phyloP scores from a whole-genome alignment of 2,113 vertebrate species.

The Oryzias melastigma region DNA sequence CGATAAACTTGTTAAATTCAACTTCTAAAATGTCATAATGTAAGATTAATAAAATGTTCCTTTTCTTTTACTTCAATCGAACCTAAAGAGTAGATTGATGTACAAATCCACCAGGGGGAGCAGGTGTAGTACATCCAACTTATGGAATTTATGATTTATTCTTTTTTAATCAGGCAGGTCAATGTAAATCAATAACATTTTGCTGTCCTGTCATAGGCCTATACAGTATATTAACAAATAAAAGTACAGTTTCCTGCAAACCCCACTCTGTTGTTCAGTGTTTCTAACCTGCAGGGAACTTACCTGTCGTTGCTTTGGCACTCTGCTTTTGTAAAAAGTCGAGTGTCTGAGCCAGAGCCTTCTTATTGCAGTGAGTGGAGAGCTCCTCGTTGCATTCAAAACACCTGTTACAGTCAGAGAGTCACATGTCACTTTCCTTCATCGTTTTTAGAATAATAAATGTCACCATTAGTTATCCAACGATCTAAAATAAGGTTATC shows the following conservation, averaged over 20 bases:
- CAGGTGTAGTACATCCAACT: conserved; percentile 35
- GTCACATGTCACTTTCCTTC: background rate
- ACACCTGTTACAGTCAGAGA: conserved; percentile 80
- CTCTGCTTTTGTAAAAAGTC: conserved; percentile 96
- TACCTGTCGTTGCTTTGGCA: conserved; percentile 89
- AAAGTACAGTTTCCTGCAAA: too few relatives aligned
- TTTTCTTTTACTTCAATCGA: background rate
- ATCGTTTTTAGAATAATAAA: too few relatives aligned
- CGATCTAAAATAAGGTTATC: too few relatives aligned
- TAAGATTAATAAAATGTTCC: background rate
- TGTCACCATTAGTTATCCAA: too few relatives aligned
- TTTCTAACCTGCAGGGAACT: conserved; percentile 15
- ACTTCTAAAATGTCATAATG: background rate
- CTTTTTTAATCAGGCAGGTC: background rate
- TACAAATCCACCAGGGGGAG: conserved; percentile 68
- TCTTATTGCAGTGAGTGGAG: conserved; percentile 95
- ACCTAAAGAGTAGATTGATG: background rate
- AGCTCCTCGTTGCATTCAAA: conserved; percentile 96
- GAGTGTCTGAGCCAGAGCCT: conserved; percentile 91
- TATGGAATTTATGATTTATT: background rate
- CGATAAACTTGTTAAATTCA: too few relatives aligned
- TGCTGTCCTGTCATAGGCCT: background rate
- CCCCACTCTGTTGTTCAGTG: too few relatives aligned
- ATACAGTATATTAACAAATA: background rate
- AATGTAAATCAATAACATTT: background rate